phyloP scores from a whole-genome alignment of 1,140 invertebrate genomes.

The Drosophila pruinosa region DNA sequence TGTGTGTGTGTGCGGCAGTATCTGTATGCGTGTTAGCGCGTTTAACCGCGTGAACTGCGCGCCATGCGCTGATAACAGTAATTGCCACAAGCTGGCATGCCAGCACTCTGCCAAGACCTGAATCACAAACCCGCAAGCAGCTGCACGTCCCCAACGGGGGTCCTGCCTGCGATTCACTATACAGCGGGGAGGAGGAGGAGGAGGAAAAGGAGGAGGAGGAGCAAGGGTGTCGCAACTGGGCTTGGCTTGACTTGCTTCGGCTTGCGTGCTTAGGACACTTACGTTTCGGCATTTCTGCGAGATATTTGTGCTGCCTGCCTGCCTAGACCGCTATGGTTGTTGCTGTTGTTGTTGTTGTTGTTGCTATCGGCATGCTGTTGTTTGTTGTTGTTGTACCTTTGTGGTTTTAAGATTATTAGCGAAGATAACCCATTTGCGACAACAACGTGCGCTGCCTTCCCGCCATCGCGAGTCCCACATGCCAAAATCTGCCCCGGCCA shows the following conservation, averaged over 20 bases:
- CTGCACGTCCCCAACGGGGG: conserved; percentile 18
- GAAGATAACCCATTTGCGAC: conserved; percentile 73
- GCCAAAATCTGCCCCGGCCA: conserved; percentile 51
- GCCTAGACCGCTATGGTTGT: not conserved
- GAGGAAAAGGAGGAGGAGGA: not conserved
- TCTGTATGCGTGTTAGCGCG: conserved; percentile 71
- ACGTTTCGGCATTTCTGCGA: conserved; percentile 58
- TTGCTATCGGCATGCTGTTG: not conserved
- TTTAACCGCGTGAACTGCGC: conserved; percentile 79
- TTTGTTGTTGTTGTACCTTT: conserved; percentile 43
- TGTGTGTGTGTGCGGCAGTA: conserved; percentile 35
- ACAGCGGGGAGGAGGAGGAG: not conserved
- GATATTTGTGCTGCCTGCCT: conserved; percentile 47
- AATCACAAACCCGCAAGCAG: conserved; percentile 34
- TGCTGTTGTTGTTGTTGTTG: conserved; percentile 1
- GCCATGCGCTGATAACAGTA: conserved; percentile 78
- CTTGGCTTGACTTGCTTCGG: conserved; percentile 33
- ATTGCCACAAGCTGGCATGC: conserved; percentile 77
- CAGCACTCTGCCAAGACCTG: conserved; percentile 34
- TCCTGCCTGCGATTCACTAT: not conserved
- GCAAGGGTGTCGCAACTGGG: conserved; percentile 21
- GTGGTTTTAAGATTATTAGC: conserved; percentile 80
- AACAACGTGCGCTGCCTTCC: conserved; percentile 42
- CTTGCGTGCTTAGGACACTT: conserved; percentile 73
- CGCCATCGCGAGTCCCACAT: conserved; percentile 33